Conservation (phyloP, 2,888 invertebrate genomes). For the Coleophora deauratella region DNA sequence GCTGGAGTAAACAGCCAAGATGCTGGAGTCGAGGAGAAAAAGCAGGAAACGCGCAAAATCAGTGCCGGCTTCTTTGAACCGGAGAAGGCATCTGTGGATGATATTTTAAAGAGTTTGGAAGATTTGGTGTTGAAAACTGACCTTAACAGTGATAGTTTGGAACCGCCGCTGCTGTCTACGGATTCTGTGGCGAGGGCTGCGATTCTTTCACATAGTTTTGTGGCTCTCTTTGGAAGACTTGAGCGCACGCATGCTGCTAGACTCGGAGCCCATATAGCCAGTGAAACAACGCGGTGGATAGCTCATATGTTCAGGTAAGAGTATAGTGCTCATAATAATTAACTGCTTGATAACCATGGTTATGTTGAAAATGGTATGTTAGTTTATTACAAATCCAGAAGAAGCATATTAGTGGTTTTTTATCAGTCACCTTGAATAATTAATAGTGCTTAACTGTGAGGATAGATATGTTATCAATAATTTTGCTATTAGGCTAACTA, state of each 20-base stretch:
- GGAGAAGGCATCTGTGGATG: constrained; percentile 74
- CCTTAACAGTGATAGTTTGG: constrained; percentile 76
- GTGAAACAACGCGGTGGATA: constrained; percentile 91
- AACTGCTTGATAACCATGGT: too few species aligned
- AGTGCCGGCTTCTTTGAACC: constrained; percentile 69
- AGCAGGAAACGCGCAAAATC: constrained; percentile 59
- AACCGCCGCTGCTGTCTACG: constrained; percentile 76
- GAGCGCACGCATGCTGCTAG: constrained; percentile 85
- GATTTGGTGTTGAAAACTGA: constrained; percentile 76
- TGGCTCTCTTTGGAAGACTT: constrained; percentile 89
- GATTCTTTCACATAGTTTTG: constrained; percentile 89
- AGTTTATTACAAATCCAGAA: too few species aligned
- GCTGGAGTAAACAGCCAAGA: constrained; percentile 74
- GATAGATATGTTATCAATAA: too few species aligned
- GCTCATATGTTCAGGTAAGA: constrained; percentile 86
- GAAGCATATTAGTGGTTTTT: too few species aligned
- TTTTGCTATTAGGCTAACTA: too few species aligned
- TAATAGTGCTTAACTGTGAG: too few species aligned
- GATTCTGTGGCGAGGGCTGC: constrained; percentile 75
- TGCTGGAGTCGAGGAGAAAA: constrained; percentile 50
- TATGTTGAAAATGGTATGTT: too few species aligned
- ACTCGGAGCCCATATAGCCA: constrained; percentile 85
- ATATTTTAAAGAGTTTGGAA: constrained; percentile 75
- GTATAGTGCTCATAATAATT: too few species aligned
- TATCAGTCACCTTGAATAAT: too few species aligned